These are phyloP conservation scores for Erpobdella octoculata DNA, from an alignment of 2,888 invertebrate species.

Conservation along the genomic window DNA sequence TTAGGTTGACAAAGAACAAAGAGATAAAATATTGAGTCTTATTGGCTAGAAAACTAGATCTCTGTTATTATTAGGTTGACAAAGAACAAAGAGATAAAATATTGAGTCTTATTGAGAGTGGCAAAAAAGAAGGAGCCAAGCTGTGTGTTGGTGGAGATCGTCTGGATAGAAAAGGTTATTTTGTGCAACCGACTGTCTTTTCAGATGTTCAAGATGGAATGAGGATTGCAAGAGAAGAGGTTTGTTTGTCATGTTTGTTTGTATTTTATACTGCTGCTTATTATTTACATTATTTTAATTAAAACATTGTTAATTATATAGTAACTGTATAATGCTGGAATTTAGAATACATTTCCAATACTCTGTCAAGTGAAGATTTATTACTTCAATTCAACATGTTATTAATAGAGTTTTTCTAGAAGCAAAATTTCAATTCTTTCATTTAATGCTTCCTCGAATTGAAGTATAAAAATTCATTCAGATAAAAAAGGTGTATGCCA, in stretches of 20 bases:
- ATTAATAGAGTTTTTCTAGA: no score
- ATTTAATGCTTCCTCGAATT: no score
- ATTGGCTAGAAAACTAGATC: no score
- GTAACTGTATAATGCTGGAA: no score
- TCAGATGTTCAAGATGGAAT: slow-evolving; percentile 54
- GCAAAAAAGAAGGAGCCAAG: slow-evolving; percentile 71
- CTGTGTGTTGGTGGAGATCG: slow-evolving; percentile 65
- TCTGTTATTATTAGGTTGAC: slow-evolving; percentile 43
- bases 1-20: slow-evolving; percentile 56
- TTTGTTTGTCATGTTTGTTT: no score
- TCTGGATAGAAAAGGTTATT: slow-evolving; percentile 51
- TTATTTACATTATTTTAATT: neutral
- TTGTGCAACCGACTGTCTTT: slow-evolving; percentile 55
- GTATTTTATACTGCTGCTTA: neutral
- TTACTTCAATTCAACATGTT: no score
- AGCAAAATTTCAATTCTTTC: no score
- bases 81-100: slow-evolving; percentile 66
- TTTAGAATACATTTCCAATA: no score
- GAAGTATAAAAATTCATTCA: no score
- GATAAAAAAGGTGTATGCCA: no score
- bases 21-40: slow-evolving; percentile 66
- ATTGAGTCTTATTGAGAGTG: slow-evolving; percentile 66
- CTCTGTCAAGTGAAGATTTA: neutral
- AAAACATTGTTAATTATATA: neutral
- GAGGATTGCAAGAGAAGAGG: slow-evolving; percentile 55